Evolutionary conservation across 2,888 invertebrate species (phyloP), one percentile per base, ranked within the genome.

Genomic region (Elegia similella): DNA sequence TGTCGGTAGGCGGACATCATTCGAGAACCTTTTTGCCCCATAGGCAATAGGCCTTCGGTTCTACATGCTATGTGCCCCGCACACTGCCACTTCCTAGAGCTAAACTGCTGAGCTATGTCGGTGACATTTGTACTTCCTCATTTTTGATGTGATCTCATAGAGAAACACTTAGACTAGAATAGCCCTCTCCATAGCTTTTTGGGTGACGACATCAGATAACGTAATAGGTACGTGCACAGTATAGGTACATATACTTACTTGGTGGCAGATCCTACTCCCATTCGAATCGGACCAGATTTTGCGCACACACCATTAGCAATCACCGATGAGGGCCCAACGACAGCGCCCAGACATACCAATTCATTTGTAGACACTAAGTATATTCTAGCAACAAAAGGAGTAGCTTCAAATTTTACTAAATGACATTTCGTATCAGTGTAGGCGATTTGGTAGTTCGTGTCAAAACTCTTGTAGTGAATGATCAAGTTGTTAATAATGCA

Each of bases 331-430:
- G 63, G 57, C 59, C 82, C 80, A 1, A 90, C 61, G 15, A 88
- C 77, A 15, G 87, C 89, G 12, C 88, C 89, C 7, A 90, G 66
- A 60, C 90, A 90, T 50, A 90, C 66, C 16, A 88, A 62, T 59
- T 86, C 76, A 16, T 80, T 75, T 8, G 84, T 70, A 13, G 76
- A 66, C 15, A 76, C 66, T 0, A 82, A 86, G 62, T 86, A 74
- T 61, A 90, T 84, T 66, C 85, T 75, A 12, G 85, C 90, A 5
- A 78, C 82, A 62, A 70, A 90, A 0, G 62, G 70, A 65, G 82
- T 74, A 47, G 80, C 76, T 32, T 82, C 82, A 10, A 78, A 63
- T 63, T 77, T 86, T 15, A 84, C 76, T 46, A 81, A 68, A 53
- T 78, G 76, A 62, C 89, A 90, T 60, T 74, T 76, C 13, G 75